Base-by-base conservation (phyloP, 2,113 vertebrate species). In the Cynoglossus semilaevis region DNA sequence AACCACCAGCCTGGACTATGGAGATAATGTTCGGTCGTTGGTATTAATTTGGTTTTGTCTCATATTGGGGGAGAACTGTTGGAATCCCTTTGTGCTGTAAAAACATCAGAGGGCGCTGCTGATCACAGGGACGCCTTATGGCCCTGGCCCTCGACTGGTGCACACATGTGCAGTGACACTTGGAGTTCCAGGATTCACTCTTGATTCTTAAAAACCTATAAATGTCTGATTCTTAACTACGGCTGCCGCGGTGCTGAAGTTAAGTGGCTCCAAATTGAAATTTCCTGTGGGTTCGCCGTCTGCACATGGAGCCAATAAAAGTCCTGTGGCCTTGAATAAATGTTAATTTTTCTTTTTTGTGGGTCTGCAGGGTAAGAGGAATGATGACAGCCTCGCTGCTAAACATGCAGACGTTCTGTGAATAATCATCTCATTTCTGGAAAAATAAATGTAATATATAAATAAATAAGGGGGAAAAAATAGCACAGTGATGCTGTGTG, bases 31-130 rank as follows among this genome's bases (percentile, higher is more conserved):
- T 72, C 74, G 76, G 85, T 72, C 79, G 67, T 71, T 37, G 46
- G 78, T 87, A 82, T 87, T 88, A 87, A 90, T 89, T 86, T 70
- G 61, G 82, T 85, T 86, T 77, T 56, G 81, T 79, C 82, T 76
- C 87, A 87, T 65, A 70, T 29, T 29, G 2, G 84, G 53, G 85
- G 54, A 72, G 82, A 22, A 71, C 82, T 79, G 83, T 74, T 72
- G 81, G 86, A 82, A 72, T 76, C 82, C 29, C 52, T 16, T 85
- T 64, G 65, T 54, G 63, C 70, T 80, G 79, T 85, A n/a, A 84
- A 88, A 85, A 75, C 79, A 77, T 59, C 6, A 52, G 50, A 16
- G 58, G 35, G 74, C 47, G 66, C 49, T 70, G 48, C 63, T 48
- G 48, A 52, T 72, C 67, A 7, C 70, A 42, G 63, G 15, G 70